These are phyloP conservation scores for Erpetoichthys calabaricus DNA, from an alignment of 2,797 vertebrate genomes.

Conservation along the genomic window DNA sequence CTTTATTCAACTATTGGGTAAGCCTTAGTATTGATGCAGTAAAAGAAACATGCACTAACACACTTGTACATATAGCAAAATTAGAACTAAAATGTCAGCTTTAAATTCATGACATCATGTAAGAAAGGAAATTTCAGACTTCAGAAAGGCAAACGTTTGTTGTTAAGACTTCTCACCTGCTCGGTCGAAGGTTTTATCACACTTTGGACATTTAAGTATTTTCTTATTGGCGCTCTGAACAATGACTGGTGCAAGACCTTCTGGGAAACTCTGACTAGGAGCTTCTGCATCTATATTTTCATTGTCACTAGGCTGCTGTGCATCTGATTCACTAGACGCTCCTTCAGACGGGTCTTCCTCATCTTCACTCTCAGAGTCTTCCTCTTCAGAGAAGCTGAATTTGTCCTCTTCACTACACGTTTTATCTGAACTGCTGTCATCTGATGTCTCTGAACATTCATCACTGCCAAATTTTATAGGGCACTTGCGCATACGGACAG, in stretches of 20 bases:
- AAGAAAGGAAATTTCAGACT: too few relatives aligned
- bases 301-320: conserved; percentile 37
- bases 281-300: conserved; percentile 34
- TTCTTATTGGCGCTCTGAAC: conserved; percentile 73
- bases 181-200: conserved; percentile 90
- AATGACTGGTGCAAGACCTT: conserved; percentile 71
- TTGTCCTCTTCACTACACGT: conserved; percentile 33
- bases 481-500: conserved; percentile 61
- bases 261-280: conserved; percentile 48
- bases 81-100: too few relatives aligned
- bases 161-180: conserved; percentile 58
- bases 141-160: too few relatives aligned
- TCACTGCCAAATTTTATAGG: conserved; percentile 57
- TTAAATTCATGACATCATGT: too few relatives aligned
- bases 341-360: conserved; percentile 36
- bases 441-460: conserved; percentile 34
- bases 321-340: conserved; percentile 32
- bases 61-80: too few relatives aligned
- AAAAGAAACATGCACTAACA: too few relatives aligned
- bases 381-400: conserved; percentile 28
- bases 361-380: conserved; percentile 6
- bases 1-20: too few relatives aligned
- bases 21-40: too few relatives aligned
- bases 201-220: conserved; percentile 82
- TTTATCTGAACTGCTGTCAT: conserved; percentile 24